Percentiles rank a stretch among this genome's conserved stretches.
Conservation (phyloP, 2,888 invertebrate genomes). For the Lymantria dispar region DNA sequence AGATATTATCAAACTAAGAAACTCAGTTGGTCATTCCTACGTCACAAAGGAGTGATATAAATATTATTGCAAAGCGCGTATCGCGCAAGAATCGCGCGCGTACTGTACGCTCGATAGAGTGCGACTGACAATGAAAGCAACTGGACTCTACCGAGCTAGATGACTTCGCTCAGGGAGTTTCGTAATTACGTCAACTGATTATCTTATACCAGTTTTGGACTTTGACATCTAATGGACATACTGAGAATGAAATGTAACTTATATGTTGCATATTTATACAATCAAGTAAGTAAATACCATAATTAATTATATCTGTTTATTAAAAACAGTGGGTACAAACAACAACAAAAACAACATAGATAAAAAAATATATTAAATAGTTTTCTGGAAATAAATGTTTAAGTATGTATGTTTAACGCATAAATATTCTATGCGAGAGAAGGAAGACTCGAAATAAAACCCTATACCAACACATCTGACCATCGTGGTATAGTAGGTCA, state of each 20-base stretch:
- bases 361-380: background rate
- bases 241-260: constrained; percentile 6
- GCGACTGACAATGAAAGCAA: constrained; percentile 10
- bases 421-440: too few species aligned
- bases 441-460: too few species aligned
- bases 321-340: background rate
- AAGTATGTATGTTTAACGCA: too few species aligned
- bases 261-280: background rate
- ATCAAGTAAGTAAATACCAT: background rate
- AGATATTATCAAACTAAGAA: constrained; percentile 28
- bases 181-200: constrained; percentile 40
- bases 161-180: constrained; percentile 23
- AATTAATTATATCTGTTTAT: background rate
- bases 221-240: constrained; percentile 30
- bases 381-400: too few species aligned
- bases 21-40: constrained; percentile 58
- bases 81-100: constrained; percentile 49
- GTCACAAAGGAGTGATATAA: constrained; percentile 59
- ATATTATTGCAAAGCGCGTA: constrained; percentile 40
- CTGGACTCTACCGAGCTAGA: background rate
- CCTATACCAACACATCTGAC: too few species aligned
- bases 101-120: constrained; percentile 38
- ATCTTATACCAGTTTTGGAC: constrained; percentile 42
- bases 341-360: background rate
- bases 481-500: too few species aligned